Evolutionary conservation across 2,888 invertebrate species (phyloP), one percentile per base, ranked within the genome.

Genomic region (Nymphalis urticae): DNA sequence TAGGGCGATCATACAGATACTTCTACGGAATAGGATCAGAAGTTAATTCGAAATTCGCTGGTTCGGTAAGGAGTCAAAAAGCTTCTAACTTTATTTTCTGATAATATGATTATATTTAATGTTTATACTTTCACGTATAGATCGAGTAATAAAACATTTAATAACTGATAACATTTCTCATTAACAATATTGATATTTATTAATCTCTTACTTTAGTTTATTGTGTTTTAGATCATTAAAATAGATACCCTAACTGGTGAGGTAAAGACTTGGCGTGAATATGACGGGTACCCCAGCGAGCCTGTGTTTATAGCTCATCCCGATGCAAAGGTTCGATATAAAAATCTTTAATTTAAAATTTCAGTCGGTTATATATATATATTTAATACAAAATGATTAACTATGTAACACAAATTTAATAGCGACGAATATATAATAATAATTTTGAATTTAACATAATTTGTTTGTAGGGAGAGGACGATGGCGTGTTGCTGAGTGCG

Each of bases 11-110:
- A 2, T 98, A 98, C 84, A 94, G 95, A 75, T 98, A 96, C 83
- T 97, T 97, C 82, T 98, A 98, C 82, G 98, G 97, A 0, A 97
- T 97, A 70, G 96, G 97, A 74, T 95, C 97, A 7, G 97, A 97
- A 79, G 93, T 95, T 3, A 94, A 95, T 79, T 92, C 92, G 0
- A 93, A 94, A 0, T 95, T 96, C 86, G 97, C 97, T 13, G 97
- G 97, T 81, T 95, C 95, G 77, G 97, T 94, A 81, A 88, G 88
- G 80, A 24, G 27, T 62, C 16, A 53, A n/a, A n/a, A n/a, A n/a
- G n/a, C 10, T 73, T 80, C 21, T 6, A 27, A 32, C 27, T 32
- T 6, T 32, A 32, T 32, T 32, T 6, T 6, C 6, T 32, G 27
- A 32, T 32, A 5, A 32, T 32, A 32, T 32, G 6, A 32, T 32